Conservation (phyloP, 1,140 invertebrate species). For the Wasmannia auropunctata region DNA sequence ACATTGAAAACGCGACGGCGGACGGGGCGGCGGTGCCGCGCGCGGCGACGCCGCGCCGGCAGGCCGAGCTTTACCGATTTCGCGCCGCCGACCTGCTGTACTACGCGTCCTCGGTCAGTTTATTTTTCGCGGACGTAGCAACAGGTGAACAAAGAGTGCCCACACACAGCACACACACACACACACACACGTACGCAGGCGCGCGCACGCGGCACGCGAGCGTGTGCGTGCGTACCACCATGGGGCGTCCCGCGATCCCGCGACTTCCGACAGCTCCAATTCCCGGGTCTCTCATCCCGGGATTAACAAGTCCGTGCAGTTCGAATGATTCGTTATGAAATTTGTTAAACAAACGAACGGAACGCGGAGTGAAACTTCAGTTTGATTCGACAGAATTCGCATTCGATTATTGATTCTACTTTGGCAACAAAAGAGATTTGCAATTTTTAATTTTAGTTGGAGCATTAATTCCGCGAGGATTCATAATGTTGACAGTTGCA, state of each 20-base stretch:
- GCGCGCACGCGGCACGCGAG: background rate
- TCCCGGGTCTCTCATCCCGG: too few species aligned
- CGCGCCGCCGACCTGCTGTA: slow-evolving; percentile 77
- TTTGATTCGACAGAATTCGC: background rate
- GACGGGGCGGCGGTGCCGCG: slow-evolving; percentile 49
- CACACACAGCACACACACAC: background rate
- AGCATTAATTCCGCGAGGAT: background rate
- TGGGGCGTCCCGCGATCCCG: background rate
- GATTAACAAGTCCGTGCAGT: background rate
- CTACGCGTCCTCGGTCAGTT: slow-evolving; percentile 78
- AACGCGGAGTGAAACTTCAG: background rate
- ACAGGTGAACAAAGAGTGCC: slow-evolving; percentile 79
- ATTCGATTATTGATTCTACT: background rate
- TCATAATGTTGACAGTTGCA: background rate
- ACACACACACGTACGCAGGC: background rate
- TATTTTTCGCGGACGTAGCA: slow-evolving; percentile 78
- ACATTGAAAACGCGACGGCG: slow-evolving; percentile 63
- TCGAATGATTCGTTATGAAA: too few species aligned
- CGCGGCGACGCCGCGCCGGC: slow-evolving; percentile 59
- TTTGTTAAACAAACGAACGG: too few species aligned
- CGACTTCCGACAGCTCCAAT: too few species aligned
- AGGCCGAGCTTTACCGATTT: slow-evolving; percentile 74
- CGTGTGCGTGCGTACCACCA: background rate
- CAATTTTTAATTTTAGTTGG: background rate
- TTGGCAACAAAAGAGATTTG: too few species aligned